Evolutionary conservation across 2,797 vertebrate species (phyloP), one percentile per base, ranked within the genome.

Genomic region (Rhinatrema bivittatum): DNA sequence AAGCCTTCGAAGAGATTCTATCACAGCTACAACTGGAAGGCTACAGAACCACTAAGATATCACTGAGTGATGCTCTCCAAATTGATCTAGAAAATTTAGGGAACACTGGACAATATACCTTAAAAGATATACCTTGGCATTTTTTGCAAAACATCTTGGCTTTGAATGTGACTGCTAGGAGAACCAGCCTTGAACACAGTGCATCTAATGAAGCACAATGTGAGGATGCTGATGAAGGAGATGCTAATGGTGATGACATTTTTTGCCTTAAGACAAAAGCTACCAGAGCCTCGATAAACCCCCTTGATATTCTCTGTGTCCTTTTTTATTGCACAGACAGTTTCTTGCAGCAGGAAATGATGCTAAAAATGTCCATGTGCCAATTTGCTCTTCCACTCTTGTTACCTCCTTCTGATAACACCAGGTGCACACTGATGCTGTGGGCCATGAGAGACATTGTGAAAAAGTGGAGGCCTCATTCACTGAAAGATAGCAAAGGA

Each of bases 381-480:
- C 78, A 79, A 63, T 89, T 89, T 44, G 79, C 87, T 18, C 79
- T 91, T 4, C 89, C 88, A 12, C 63, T 91, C 2, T 50, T 90
- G 26, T 60, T 90, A 40, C 86, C 84, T 2, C 60, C 78, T 47
- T 46, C 47, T 2, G 73, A 80, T 26, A 38, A 23, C 3, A 30
- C 29, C 25, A 16, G 55, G 32, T 48, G 62, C 32, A 62, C 33
- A 2, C 79, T 90, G 21, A 76, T 90, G 36, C 76, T 92, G 12
- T 88, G 76, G 33, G 79, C 87, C 36, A 58, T 87, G 50, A 70
- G 88, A 68, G 59, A 59, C 4, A 61, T 81, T 10, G 33, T 85
- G 29, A 74, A 74, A 51, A 73, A 70, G 3, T 91, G 87, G 82
- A 74, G 42, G 24, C 47, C 72, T 9, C 57, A 64, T 16, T 65